phyloP scores from a whole-genome alignment of 2,113 vertebrate genomes.

The Anseranas semipalmata region DNA sequence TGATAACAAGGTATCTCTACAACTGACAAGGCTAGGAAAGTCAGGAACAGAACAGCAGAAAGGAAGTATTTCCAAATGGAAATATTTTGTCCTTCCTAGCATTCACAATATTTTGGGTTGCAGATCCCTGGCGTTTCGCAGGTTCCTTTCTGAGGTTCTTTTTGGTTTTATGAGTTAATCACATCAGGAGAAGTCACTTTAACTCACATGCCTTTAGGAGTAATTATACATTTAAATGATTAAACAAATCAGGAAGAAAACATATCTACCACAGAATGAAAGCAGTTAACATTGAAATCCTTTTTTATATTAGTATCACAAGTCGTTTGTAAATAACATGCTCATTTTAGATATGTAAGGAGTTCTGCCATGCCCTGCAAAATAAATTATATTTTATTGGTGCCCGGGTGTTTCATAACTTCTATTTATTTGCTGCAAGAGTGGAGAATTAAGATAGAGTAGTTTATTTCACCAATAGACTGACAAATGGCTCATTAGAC shows the following conservation, averaged over 20 bases:
- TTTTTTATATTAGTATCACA: constrained; percentile 74
- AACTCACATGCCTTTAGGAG: constrained; percentile 73
- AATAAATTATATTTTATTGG: constrained; percentile 82
- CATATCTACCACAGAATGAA: constrained; percentile 67
- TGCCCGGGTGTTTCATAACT: constrained; percentile 78
- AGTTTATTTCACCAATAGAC: constrained; percentile 81
- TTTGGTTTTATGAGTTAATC: constrained; percentile 72
- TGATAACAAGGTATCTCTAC: neutral
- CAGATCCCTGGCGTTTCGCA: constrained; percentile 9
- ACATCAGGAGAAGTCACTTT: constrained; percentile 71
- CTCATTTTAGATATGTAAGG: constrained; percentile 77
- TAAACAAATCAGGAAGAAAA: constrained; percentile 78
- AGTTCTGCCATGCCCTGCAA: constrained; percentile 76
- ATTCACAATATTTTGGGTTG: constrained; percentile 44
- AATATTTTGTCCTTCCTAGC: constrained; percentile 44
- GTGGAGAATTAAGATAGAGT: constrained; percentile 81
- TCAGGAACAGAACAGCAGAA: constrained; percentile 28
- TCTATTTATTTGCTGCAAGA: constrained; percentile 83
- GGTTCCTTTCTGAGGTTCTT: constrained; percentile 70
- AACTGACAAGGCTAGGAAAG: neutral
- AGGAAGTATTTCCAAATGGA: constrained; percentile 38
- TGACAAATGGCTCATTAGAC: constrained; percentile 83
- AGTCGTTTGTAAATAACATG: constrained; percentile 79
- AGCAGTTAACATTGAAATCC: constrained; percentile 71
- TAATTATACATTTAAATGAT: constrained; percentile 81